These are phyloP conservation scores for Acipenser transmontanus DNA, from an alignment of 2,797 vertebrate species.

Conservation along the genomic window DNA sequence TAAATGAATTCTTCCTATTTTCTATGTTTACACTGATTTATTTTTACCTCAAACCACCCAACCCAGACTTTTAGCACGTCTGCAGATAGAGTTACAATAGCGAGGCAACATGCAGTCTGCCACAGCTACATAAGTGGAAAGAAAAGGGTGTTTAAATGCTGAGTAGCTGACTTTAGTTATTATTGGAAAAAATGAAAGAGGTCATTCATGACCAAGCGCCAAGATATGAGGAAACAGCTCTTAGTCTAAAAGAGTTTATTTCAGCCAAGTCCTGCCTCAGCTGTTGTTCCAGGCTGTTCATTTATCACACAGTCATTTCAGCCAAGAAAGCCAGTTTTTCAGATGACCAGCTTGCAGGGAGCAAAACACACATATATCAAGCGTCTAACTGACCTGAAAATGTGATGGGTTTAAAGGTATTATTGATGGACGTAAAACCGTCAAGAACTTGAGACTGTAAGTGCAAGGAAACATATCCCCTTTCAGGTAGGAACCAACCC, in stretches of 20 bases:
- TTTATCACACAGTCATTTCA: constrained; percentile 64
- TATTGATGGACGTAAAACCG: constrained; percentile 50
- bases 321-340: constrained; percentile 34
- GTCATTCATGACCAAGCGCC: constrained; percentile 64
- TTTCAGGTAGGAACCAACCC: constrained; percentile 40
- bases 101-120: constrained; percentile 41
- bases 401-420: constrained; percentile 44
- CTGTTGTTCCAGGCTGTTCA: constrained; percentile 64
- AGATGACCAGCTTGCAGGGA: constrained; percentile 20
- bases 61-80: constrained; percentile 4
- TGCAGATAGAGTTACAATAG: constrained; percentile 46
- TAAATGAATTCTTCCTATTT: too few species aligned
- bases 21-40: too few species aligned
- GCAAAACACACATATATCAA: constrained; percentile 22
- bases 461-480: constrained; percentile 20
- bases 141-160: constrained; percentile 48
- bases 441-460: constrained; percentile 45
- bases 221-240: constrained; percentile 68
- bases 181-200: constrained; percentile 64
- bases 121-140: constrained; percentile 54
- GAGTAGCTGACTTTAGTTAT: constrained; percentile 59
- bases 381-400: constrained; percentile 42
- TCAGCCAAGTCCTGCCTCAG: constrained; percentile 56
- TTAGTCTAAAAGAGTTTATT: constrained; percentile 58
- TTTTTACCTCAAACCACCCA: too few species aligned